Evolutionary conservation across 2,888 invertebrate species (phyloP).

Genomic region (Miltochrista miniata): DNA sequence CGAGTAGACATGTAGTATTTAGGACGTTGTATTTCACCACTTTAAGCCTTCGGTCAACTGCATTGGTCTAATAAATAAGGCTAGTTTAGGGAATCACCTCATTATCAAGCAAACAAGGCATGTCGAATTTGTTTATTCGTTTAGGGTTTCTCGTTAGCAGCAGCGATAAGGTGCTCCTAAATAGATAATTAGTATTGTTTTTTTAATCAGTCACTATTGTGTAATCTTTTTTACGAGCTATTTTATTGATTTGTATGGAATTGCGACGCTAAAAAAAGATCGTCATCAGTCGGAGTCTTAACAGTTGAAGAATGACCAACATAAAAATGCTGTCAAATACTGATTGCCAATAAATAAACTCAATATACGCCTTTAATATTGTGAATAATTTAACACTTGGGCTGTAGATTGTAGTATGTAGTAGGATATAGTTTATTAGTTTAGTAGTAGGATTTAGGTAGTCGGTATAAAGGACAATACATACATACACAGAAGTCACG

Average conservation of each 20-base stretch:
- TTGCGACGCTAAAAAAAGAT: slow-evolving; percentile 37
- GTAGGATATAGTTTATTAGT: too few relatives aligned
- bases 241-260: slow-evolving; percentile 38
- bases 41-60: slow-evolving; percentile 39
- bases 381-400: slow-evolving; percentile 53
- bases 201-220: slow-evolving; percentile 40
- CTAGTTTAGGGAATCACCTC: slow-evolving; percentile 62
- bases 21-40: slow-evolving; percentile 62
- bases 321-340: slow-evolving; percentile 63
- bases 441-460: too few relatives aligned
- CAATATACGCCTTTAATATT: slow-evolving; percentile 54
- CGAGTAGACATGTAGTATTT: slow-evolving; percentile 60
- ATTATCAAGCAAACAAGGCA: slow-evolving; percentile 65
- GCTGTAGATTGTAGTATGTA: too few relatives aligned
- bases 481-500: too few relatives aligned
- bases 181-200: slow-evolving; percentile 80
- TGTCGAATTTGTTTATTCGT: slow-evolving; percentile 70
- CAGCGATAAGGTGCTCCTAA: slow-evolving; percentile 69
- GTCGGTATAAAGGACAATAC: too few relatives aligned
- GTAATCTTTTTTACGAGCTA: slow-evolving; percentile 41
- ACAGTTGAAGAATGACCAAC: slow-evolving; percentile 55
- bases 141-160: slow-evolving; percentile 75
- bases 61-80: slow-evolving; percentile 60
- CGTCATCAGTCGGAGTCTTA: slow-evolving; percentile 32
- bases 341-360: slow-evolving; percentile 75